These are phyloP conservation scores for Ammospiza nelsoni DNA, from an alignment of 2,113 vertebrate genomes.

Conservation along the genomic window DNA sequence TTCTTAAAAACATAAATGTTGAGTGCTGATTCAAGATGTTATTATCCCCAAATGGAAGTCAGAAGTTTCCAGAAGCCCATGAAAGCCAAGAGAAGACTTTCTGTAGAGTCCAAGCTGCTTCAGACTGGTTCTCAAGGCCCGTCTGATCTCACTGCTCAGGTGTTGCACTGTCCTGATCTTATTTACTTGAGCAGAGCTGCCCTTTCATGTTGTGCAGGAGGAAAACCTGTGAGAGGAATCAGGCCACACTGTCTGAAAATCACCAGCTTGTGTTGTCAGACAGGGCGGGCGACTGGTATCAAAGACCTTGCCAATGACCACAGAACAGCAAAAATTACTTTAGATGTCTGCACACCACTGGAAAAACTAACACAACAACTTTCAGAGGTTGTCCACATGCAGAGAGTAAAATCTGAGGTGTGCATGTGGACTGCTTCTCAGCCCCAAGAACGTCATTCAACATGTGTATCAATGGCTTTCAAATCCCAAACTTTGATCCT, in stretches of 20 bases:
- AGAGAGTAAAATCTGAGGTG: neutral
- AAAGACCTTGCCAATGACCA: conserved; percentile 12
- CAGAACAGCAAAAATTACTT: neutral
- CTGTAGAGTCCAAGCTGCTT: neutral
- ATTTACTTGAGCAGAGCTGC: neutral
- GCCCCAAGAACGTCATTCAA: neutral
- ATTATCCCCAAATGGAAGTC: neutral
- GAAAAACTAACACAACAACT: neutral
- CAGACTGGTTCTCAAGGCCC: neutral
- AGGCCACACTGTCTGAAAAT: neutral
- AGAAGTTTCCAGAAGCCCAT: neutral
- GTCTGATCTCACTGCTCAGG: neutral
- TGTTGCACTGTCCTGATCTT: neutral
- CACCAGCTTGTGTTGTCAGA: neutral
- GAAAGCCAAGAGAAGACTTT: neutral
- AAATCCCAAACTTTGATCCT: neutral
- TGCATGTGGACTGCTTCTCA: neutral
- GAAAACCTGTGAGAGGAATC: neutral
- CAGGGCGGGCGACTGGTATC: neutral
- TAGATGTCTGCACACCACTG: neutral
- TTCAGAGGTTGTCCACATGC: neutral
- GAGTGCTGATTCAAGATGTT: neutral
- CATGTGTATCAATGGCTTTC: neutral
- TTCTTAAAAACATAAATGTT: neutral
- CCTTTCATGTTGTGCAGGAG: neutral